Conservation (phyloP, 2,888 invertebrate genomes). For the Alloplasta piceator region DNA sequence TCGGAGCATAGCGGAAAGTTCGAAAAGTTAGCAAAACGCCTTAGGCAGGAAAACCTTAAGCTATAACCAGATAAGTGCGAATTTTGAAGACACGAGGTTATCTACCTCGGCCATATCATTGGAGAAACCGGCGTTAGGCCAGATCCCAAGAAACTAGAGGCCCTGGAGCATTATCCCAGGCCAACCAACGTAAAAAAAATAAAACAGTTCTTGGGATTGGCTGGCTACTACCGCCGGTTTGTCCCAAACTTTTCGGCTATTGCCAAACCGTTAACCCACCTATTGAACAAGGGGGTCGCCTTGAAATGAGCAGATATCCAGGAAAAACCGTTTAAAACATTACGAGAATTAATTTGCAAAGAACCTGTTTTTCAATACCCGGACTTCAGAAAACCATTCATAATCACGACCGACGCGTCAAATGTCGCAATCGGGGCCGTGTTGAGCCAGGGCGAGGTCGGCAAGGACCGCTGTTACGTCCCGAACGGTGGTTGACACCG, state of each 20-base stretch:
- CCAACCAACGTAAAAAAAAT: conserved; percentile 40
- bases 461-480: conserved; percentile 45
- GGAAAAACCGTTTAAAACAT: conserved; percentile 14
- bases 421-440: conserved; percentile 39
- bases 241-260: conserved; percentile 21
- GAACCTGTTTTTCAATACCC: conserved; percentile 59
- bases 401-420: conserved; percentile 62
- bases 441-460: conserved; percentile 45
- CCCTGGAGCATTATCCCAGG: conserved; percentile 56
- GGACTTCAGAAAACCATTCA: conserved; percentile 53
- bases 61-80: conserved; percentile 68
- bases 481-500: too few species aligned
- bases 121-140: conserved; percentile 60
- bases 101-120: conserved; percentile 67
- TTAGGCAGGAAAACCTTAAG: conserved; percentile 51
- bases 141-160: conserved; percentile 53
- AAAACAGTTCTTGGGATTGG: conserved; percentile 27
- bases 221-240: conserved; percentile 37
- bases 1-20: conserved; percentile 3
- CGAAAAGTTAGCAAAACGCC: conserved; percentile 20
- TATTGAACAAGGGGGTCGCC: neutral
- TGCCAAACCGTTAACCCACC: conserved; percentile 12
- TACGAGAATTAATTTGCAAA: conserved; percentile 20
- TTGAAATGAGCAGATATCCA: neutral
- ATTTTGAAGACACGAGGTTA: conserved; percentile 52